Evolutionary conservation across 2,888 invertebrate species (phyloP), one percentile per base, ranked within the genome.

Genomic region (Dryobota labecula): DNA sequence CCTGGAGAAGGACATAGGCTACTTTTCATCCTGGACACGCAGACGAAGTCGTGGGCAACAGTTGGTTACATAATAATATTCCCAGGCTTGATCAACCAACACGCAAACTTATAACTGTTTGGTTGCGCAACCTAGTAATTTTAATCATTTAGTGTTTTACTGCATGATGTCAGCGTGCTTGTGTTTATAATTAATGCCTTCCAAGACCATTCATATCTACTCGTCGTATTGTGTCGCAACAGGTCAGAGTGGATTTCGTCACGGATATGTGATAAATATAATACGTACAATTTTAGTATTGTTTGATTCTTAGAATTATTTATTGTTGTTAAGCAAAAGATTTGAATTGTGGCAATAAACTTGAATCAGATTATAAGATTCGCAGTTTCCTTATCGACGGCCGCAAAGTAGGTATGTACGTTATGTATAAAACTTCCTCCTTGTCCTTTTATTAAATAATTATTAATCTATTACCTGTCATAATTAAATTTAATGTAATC

Each of bases 111-210:
- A 47, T n/a, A 56, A 56, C 57, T 9, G 57, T 5, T 6, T 20
- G 41, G 45, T 84, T 76, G 33, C 69, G 63, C 66, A 74, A 74
- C 61, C 41, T 53, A 47, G 62, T 56, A 57, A 60, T 66, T 80
- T 71, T 71, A 63, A 62, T 71, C 58, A 51, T 41, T 70, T 49
- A 63, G 60, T 79, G 73, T 71, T 78, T 69, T 74, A 76, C 57
- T 62, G 67, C 51, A 72, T 87, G 84, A 86, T 74, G 83, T 86
- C 84, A 87, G 53, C 65, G 15, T 60, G 56, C 57, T 83, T 85
- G 80, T 79, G 49, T 76, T 73, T 73, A 62, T 75, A 83, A 84
- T 85, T 85, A 82, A 84, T 77, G 76, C 61, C 73, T 73, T 51
- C 63, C 78, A 83, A 77, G 74, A 70, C 58, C 70, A 76, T 68